A percentile compares a stretch with the other conserved stretches of the same genome.
Conservation (phyloP, 2,113 vertebrate genomes). For the Labeo catla region DNA sequence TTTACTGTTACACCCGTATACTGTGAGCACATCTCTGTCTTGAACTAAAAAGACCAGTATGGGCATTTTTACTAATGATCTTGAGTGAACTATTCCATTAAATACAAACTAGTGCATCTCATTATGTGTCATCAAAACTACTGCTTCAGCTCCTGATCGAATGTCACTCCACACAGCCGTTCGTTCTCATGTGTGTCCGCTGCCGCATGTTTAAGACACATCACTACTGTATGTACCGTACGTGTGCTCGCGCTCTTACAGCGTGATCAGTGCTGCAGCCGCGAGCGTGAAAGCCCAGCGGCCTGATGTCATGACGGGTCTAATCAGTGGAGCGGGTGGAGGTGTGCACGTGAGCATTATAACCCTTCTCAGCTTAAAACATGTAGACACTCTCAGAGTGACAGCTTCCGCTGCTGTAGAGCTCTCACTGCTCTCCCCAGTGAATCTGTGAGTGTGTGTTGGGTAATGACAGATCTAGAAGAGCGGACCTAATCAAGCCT, state of each 20-base stretch:
- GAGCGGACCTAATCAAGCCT: slow-evolving; percentile 33
- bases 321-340: not conserved
- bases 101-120: not conserved
- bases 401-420: not conserved
- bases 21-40: not conserved
- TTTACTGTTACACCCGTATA: not conserved
- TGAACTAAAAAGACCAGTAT: not conserved
- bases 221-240: no score
- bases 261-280: slow-evolving; percentile 31
- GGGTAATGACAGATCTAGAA: slow-evolving; percentile 20
- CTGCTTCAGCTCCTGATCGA: no score
- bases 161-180: no score
- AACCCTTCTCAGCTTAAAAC: slow-evolving; percentile 12
- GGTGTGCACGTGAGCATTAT: slow-evolving; percentile 8
- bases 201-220: no score
- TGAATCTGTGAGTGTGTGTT: slow-evolving; percentile 21
- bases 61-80: not conserved
- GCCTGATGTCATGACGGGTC: not conserved
- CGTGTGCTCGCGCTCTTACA: not conserved
- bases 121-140: not conserved
- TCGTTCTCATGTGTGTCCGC: no score
- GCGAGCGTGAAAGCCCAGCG: slow-evolving; percentile 10
- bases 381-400: not conserved
- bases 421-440: slow-evolving; percentile 11
- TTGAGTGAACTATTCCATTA: not conserved